Conservation (phyloP, 2,113 vertebrate species). For the Urocitellus parryii region DNA sequence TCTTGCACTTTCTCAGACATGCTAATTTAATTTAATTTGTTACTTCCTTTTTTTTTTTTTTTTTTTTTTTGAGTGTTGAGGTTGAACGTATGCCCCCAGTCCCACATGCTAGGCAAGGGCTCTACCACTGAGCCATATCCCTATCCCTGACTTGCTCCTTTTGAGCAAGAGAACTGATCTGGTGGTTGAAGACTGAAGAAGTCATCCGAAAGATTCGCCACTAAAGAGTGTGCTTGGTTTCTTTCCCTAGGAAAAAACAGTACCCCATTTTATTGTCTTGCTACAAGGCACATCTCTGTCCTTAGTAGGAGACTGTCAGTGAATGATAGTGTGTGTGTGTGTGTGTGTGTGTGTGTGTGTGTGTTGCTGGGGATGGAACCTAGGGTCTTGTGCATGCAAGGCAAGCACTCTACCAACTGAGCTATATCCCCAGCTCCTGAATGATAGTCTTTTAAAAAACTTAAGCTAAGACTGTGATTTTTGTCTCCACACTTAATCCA, state of each 20-base stretch:
- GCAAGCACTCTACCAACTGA: no score
- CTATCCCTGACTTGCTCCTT: neutral
- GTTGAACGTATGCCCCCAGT: neutral
- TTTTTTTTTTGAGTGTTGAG: no score
- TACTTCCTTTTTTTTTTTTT: neutral
- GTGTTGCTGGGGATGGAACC: no score
- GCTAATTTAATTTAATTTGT: neutral
- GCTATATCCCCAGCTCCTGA: no score
- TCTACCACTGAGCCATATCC: neutral
- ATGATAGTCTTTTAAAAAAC: neutral
- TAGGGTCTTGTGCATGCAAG: no score
- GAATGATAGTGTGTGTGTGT: neutral
- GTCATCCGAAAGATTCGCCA: no score
- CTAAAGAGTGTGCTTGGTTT: neutral
- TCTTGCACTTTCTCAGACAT: rapidly evolving
- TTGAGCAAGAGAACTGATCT: neutral
- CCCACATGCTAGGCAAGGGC: neutral
- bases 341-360: no score
- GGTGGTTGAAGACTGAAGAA: neutral
- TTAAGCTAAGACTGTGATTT: neutral
- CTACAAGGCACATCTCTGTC: neutral
- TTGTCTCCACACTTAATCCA: no score
- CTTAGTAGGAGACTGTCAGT: neutral
- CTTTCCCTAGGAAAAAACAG: no score
- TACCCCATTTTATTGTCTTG: neutral